phyloP scores from a whole-genome alignment of 2,113 vertebrate species.

The Triplophysa rosa region DNA sequence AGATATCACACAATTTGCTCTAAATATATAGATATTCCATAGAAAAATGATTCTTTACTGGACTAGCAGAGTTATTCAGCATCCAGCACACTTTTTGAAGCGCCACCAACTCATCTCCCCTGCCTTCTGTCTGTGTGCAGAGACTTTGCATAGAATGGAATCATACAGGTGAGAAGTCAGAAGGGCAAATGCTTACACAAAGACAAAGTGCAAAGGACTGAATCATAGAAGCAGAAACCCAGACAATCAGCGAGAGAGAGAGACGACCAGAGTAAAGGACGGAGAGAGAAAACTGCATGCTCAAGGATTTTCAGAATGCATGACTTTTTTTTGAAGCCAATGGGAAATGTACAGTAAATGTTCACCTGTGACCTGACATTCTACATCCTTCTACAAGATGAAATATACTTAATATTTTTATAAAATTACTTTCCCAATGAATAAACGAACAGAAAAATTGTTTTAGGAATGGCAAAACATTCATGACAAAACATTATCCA shows the following conservation, averaged over 20 bases:
- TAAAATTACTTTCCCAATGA: no score
- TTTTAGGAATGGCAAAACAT: no score
- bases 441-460: no score
- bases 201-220: conserved; percentile 22
- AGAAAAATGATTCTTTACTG: conserved; percentile 13
- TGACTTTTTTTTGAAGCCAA: no score
- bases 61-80: conserved; percentile 24
- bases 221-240: conserved; percentile 19
- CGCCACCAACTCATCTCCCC: conserved; percentile 3
- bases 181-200: neutral
- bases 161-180: conserved; percentile 38
- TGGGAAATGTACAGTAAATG: no score
- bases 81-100: conserved; percentile 7
- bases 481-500: no score
- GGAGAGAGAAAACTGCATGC: no score
- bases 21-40: neutral
- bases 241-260: neutral
- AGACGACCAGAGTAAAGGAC: neutral
- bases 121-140: neutral
- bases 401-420: no score
- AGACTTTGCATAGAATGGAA: conserved; percentile 12
- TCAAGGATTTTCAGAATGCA: no score
- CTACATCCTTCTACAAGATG: no score
- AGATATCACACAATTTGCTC: conserved; percentile 12
- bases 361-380: no score